Evolutionary conservation across 92 coral and sea anemone species (phyloP).

Genomic region (Actinostola sp.): DNA sequence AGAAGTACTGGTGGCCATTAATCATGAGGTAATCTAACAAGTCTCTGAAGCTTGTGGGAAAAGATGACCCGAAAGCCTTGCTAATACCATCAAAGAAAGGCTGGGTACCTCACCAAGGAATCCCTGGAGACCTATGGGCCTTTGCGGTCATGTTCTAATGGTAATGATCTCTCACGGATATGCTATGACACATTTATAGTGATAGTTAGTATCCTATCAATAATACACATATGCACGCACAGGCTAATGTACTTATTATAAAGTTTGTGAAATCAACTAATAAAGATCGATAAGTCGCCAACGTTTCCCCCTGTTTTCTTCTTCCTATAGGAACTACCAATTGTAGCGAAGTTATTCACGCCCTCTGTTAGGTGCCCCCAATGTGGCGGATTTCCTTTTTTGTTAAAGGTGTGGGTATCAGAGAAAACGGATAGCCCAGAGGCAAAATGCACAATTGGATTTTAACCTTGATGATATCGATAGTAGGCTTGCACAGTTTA

Average conservation of each 20-base stretch:
- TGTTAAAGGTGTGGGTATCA: slow-evolving; percentile 64
- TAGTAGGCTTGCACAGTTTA: slow-evolving; percentile 41
- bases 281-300: too few relatives aligned
- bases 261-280: too few relatives aligned
- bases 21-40: neutral
- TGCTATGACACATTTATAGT: neutral
- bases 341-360: slow-evolving; percentile 21
- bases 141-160: slow-evolving; percentile 5
- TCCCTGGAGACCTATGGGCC: slow-evolving; percentile 38
- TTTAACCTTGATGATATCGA: slow-evolving; percentile 24
- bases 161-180: neutral
- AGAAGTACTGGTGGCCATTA: slow-evolving; percentile 39
- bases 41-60: slow-evolving; percentile 3
- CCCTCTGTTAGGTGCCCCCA: slow-evolving; percentile 55
- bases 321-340: slow-evolving; percentile 44
- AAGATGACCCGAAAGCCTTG: slow-evolving; percentile 17
- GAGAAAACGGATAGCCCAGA: slow-evolving; percentile 8
- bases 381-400: slow-evolving; percentile 58
- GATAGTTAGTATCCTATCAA: too few relatives aligned
- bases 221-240: too few relatives aligned
- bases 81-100: slow-evolving; percentile 41
- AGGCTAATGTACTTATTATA: too few relatives aligned
- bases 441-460: neutral
- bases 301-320: too few relatives aligned
- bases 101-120: slow-evolving; percentile 32